These are phyloP conservation scores for Rhinichthys osculus DNA, from an alignment of 2,797 vertebrate genomes.

Conservation along the genomic window DNA sequence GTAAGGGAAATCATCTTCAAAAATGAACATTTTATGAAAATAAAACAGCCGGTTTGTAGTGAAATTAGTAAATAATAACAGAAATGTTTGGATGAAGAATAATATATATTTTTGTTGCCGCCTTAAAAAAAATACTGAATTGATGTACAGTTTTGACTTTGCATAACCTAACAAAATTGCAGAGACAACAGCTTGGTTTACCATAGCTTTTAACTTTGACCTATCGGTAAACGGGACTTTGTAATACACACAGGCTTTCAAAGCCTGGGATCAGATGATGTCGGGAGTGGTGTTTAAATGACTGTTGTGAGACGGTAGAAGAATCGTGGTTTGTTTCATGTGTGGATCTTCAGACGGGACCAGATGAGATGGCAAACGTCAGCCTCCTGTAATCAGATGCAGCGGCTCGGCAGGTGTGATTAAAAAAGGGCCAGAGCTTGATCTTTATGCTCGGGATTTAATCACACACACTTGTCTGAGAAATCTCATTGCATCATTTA, in stretches of 20 bases:
- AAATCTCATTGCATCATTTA: not conserved
- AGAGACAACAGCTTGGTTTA: not conserved
- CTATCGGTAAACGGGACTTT: constrained; percentile 5
- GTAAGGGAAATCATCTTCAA: not conserved
- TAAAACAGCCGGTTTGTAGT: not conserved
- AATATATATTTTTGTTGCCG: not conserved
- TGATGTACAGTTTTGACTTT: not conserved
- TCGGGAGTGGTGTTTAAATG: constrained; percentile 64
- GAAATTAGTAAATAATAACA: not conserved
- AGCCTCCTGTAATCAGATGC: constrained; percentile 59
- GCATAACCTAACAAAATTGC: not conserved
- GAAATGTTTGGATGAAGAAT: not conserved
- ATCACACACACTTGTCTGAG: not conserved
- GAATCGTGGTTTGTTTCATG: constrained; percentile 52
- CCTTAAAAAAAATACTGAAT: not conserved
- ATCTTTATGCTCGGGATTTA: constrained; percentile 39
- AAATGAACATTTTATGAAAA: not conserved
- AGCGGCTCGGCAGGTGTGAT: constrained; percentile 55
- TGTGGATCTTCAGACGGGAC: constrained; percentile 52
- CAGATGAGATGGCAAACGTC: constrained; percentile 38
- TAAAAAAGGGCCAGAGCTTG: constrained; percentile 28
- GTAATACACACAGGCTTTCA: constrained; percentile 36
- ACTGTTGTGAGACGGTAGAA: constrained; percentile 56
- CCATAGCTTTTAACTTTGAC: constrained; percentile 17
- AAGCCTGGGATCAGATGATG: constrained; percentile 51